These are phyloP conservation scores for Gila orcuttii DNA, from an alignment of 2,113 vertebrate species.

Conservation along the genomic window DNA sequence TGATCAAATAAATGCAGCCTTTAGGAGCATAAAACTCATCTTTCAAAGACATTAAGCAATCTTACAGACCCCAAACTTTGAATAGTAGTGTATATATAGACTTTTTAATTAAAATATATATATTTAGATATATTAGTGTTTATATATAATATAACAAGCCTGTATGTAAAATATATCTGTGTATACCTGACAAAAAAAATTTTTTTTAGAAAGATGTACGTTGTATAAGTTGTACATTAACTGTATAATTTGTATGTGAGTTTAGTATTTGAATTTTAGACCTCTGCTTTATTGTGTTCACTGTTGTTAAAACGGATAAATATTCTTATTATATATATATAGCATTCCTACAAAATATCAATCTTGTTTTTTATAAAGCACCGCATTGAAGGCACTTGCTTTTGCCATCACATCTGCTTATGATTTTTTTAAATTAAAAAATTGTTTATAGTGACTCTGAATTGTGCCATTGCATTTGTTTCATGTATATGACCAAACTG, in stretches of 20 bases:
- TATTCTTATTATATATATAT: not conserved
- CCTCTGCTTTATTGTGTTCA: not conserved
- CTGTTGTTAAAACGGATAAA: not conserved
- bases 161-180: not conserved
- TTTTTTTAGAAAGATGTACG: no score
- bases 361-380: not conserved
- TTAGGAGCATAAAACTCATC: no score
- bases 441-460: conserved; percentile 31
- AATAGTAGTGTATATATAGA: not conserved
- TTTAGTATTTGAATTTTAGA: not conserved
- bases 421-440: not conserved
- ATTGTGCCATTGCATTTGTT: conserved; percentile 15
- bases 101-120: not conserved
- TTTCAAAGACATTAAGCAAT: not conserved
- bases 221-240: not conserved
- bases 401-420: conserved; percentile 26
- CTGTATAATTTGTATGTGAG: not conserved
- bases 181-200: no score
- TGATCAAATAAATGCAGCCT: not conserved
- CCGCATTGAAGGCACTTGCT: not conserved
- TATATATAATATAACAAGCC: not conserved
- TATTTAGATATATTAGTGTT: not conserved
- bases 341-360: not conserved
- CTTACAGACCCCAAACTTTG: not conserved
- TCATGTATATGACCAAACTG: conserved; percentile 2